A percentile compares a stretch with the other conserved stretches of the same genome.
Evolutionary conservation across 1,140 invertebrate species (phyloP).

Genomic region (Megalopta genalis): DNA sequence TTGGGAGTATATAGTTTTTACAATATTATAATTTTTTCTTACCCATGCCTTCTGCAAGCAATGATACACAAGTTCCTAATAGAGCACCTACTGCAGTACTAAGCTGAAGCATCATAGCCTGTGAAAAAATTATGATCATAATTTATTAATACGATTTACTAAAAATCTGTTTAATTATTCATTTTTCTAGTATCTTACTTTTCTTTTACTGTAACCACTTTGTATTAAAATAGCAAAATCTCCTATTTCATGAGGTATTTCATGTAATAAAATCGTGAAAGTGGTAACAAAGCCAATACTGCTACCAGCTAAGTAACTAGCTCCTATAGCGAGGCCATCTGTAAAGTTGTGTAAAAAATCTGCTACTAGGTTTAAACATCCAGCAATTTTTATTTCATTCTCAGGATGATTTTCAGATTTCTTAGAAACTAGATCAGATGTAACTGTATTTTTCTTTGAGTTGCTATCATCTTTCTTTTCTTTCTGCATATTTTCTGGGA

Average conservation of each 20-base stretch:
- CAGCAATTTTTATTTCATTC: slow-evolving; percentile 92
- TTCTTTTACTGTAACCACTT: slow-evolving; percentile 93
- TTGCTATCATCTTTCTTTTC: slow-evolving; percentile 62
- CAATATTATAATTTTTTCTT: slow-evolving; percentile 54
- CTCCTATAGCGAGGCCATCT: slow-evolving; percentile 97
- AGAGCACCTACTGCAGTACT: slow-evolving; percentile 96
- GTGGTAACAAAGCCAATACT: slow-evolving; percentile 93
- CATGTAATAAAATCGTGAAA: slow-evolving; percentile 95
- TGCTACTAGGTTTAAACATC: slow-evolving; percentile 95
- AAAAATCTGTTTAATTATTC: neutral
- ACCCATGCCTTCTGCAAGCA: slow-evolving; percentile 88
- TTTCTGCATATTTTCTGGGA: slow-evolving; percentile 66
- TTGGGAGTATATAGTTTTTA: neutral
- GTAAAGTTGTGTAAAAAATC: slow-evolving; percentile 99
- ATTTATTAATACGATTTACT: neutral
- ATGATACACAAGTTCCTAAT: slow-evolving; percentile 92
- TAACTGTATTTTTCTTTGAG: slow-evolving; percentile 54
- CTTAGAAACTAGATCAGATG: slow-evolving; percentile 52
- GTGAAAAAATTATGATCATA: slow-evolving; percentile 54
- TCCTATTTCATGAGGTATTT: slow-evolving; percentile 98
- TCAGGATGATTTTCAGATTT: slow-evolving; percentile 53
- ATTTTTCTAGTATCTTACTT: slow-evolving; percentile 79
- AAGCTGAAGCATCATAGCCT: slow-evolving; percentile 95
- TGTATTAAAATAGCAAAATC: slow-evolving; percentile 98
- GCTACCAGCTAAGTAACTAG: slow-evolving; percentile 95